Percentiles rank a stretch among this genome's conserved stretches.
Evolutionary conservation across 2,888 invertebrate species (phyloP).

Genomic region (Ectemnius lituratus): DNA sequence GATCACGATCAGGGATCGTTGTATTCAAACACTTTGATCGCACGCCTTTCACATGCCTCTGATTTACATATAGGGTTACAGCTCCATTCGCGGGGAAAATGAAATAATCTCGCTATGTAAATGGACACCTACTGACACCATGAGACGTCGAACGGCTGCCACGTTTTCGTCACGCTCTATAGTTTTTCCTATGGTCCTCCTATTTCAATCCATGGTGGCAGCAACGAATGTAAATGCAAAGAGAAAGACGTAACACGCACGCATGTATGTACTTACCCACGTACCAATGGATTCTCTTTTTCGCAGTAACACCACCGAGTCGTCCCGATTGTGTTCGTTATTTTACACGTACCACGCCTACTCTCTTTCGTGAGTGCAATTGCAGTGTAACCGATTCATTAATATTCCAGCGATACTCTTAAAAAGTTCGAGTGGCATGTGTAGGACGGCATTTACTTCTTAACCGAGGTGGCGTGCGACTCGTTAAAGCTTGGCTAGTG

Average conservation of each 20-base stretch:
- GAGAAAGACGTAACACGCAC: background rate
- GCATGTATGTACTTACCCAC: background rate
- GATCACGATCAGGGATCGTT: conserved; percentile 53
- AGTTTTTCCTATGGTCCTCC: conserved; percentile 16
- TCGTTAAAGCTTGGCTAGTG: background rate
- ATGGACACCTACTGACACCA: conserved; percentile 48
- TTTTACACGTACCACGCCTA: background rate
- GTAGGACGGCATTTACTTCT: background rate
- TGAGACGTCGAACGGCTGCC: conserved; percentile 6
- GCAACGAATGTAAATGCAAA: conserved; percentile 1
- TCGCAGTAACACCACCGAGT: background rate
- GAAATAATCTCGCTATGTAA: conserved; percentile 70
- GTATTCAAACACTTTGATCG: conserved; percentile 59
- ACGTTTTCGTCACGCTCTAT: conserved; percentile 24
- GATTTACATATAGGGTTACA: conserved; percentile 64
- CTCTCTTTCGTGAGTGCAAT: too few relatives aligned
- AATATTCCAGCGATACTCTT: conserved; percentile 5
- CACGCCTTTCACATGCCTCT: conserved; percentile 60
- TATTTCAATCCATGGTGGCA: background rate
- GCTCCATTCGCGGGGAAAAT: conserved; percentile 55
- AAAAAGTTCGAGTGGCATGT: background rate
- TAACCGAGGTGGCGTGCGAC: background rate
- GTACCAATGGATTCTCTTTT: background rate
- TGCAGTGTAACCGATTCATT: conserved; percentile 17
- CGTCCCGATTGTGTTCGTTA: background rate